Base-by-base conservation (phyloP, 2,113 vertebrate species). In the Chascanopsetta lugubris region DNA sequence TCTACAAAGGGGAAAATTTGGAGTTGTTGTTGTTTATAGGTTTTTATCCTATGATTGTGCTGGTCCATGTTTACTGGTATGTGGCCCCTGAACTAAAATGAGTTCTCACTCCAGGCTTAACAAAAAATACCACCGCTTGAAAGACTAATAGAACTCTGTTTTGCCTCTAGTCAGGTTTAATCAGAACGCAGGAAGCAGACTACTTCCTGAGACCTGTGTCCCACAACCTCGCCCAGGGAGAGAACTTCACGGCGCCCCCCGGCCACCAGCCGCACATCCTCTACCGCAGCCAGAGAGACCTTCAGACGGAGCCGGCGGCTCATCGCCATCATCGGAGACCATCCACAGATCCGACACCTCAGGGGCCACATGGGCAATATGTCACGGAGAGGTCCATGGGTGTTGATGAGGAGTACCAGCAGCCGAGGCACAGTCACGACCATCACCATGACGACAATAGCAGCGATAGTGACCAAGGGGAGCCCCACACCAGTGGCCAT, bases 141-240 rank as follows among this genome's bases (percentile, higher is more conserved):
- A 55, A 67, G 63, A 50, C 45, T 79, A 59, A 90, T 53, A 22
- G 2, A 65, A 55, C 53, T 89, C 60, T 86, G 61, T 84, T 84
- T 85, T 76, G 66, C 83, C 68, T 93, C 67, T 87, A 96, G 95
- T 93, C 94, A 85, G 95, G 95, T 89, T 89, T 96, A 85, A 96
- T 96, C 82, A 92, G 94, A 71, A 95, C 94, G 0, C 85, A 90
- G 57, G 93, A 93, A 8, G 89, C 88, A 0, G 95, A 96, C 85
- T 96, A 94, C 84, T 93, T 96, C 73, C 73, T 96, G 40, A 94
- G 88, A 84, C 95, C 95, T 0, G 90, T 96, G 43, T 90, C 92
- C 42, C 76, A 64, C 10, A 84, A 87, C 75, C 84, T 93, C 0
- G 77, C 87, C 6, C 77, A 75, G 34, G 84, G 62, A 2, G 89